phyloP scores from a whole-genome alignment of 1,140 invertebrate genomes.

The Saccostrea glomerata region DNA sequence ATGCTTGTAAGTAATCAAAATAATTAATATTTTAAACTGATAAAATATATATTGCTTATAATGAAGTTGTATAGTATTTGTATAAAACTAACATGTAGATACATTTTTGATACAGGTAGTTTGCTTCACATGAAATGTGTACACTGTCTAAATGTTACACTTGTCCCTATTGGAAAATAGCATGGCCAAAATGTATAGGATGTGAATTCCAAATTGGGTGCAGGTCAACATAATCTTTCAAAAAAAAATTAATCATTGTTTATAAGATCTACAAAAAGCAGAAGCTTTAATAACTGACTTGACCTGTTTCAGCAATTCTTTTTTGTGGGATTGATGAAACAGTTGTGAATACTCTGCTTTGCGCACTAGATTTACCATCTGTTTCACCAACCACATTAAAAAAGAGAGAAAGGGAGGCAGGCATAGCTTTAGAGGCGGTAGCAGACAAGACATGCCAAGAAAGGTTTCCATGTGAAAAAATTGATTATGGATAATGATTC shows the following conservation, averaged over 20 bases:
- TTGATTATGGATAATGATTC: slow-evolving; percentile 51
- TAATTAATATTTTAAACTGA: no score
- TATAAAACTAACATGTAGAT: no score
- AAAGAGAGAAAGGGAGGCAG: not conserved
- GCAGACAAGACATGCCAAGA: not conserved
- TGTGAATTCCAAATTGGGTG: not conserved
- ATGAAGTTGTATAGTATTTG: no score
- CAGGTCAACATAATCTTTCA: not conserved
- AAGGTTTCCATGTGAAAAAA: slow-evolving; percentile 16
- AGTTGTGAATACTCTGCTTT: not conserved
- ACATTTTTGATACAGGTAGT: not conserved
- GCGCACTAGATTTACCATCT: not conserved
- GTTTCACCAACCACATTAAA: not conserved
- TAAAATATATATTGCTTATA: no score
- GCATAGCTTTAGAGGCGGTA: not conserved
- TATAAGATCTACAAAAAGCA: no score
- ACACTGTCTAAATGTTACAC: not conserved
- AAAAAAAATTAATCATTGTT: not conserved
- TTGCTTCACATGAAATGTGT: not conserved
- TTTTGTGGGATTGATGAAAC: not conserved
- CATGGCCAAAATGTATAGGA: not conserved
- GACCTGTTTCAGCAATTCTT: not conserved
- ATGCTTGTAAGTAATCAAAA: no score
- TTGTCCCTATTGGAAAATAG: not conserved
- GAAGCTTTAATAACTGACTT: not conserved